Evolutionary conservation across 2,113 vertebrate genomes (phyloP), one percentile per base, ranked within the genome.

Genomic region (Elanoides forficatus): DNA sequence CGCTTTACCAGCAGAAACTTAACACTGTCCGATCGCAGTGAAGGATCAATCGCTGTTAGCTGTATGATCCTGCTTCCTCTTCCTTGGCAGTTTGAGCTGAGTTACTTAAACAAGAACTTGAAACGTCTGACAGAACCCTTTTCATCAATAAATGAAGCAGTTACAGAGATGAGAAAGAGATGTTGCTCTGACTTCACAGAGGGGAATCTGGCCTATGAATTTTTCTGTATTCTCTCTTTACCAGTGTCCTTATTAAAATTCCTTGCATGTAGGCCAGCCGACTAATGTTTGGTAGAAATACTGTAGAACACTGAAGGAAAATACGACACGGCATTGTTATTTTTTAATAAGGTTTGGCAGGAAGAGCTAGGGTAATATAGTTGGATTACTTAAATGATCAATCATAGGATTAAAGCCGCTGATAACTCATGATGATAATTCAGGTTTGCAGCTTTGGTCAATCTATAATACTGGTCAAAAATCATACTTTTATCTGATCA

Each of bases 81-180:
- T n/a, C 40, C 63, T 70, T 91, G 42, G 8, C 53, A 45, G 50
- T 81, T 58, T 56, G 48, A 83, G 65, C 36, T 85, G n/a, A 80
- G 90, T 88, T 74, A 73, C 91, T 92, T 55, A 63, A 56, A 63
- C 76, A 58, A 71, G 84, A 96, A 70, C 12, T 58, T 88, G 76
- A 70, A 91, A 88, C 18, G 0, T 22, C 70, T 81, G 71, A 90
- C 78, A 80, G 50, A 4, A 1, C 45, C 45, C 48, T 80, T 87
- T 91, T 96, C 84, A 94, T 95, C 81, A 91, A 91, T 95, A 91
- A 94, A 95, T 95, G 78, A 96, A 82, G 86, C 2, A 3, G 60
- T 73, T 95, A 66, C 65, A 82, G 81, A 85, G 43, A 75, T 38
- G 66, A 88, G 81, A 76, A 50, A 53, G 17, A 74, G 81, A 67